phyloP scores from a whole-genome alignment of 2,797 vertebrate species.

The Coluber constrictor region DNA sequence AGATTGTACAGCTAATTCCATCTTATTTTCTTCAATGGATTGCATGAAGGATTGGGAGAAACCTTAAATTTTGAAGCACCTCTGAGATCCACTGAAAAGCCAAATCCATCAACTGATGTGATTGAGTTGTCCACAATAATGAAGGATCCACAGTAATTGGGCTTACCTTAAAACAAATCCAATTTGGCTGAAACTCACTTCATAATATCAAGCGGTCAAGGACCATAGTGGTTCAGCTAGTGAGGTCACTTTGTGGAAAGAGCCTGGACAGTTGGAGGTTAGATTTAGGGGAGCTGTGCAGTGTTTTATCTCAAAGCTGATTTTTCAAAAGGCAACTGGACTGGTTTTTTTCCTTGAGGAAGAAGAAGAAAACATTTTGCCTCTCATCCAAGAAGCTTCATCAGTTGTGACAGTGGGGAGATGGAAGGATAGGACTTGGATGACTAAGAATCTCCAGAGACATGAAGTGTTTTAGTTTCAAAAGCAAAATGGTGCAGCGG shows the following conservation, averaged over 20 bases:
- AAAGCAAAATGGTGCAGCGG: not conserved
- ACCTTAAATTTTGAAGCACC: not conserved
- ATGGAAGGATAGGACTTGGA: not conserved
- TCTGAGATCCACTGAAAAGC: not conserved
- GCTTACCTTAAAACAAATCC: not conserved
- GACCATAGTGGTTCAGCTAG: not conserved
- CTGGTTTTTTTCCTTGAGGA: not conserved
- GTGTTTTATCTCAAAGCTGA: not conserved
- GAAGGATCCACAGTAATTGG: not conserved
- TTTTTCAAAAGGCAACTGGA: not conserved
- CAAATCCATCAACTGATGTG: not conserved
- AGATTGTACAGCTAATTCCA: not conserved
- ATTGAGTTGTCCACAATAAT: not conserved
- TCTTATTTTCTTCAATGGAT: not conserved
- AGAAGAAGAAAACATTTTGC: not conserved
- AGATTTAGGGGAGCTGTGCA: not conserved
- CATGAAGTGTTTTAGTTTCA: not conserved
- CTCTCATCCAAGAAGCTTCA: not conserved
- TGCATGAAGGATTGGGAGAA: not conserved
- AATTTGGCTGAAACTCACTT: not conserved
- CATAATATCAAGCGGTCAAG: not conserved
- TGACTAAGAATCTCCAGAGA: not conserved
- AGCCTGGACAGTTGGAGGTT: not conserved
- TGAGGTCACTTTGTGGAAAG: not conserved
- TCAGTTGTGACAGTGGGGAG: not conserved